Conservation (phyloP, 2,797 vertebrate species). For the Coluber constrictor region DNA sequence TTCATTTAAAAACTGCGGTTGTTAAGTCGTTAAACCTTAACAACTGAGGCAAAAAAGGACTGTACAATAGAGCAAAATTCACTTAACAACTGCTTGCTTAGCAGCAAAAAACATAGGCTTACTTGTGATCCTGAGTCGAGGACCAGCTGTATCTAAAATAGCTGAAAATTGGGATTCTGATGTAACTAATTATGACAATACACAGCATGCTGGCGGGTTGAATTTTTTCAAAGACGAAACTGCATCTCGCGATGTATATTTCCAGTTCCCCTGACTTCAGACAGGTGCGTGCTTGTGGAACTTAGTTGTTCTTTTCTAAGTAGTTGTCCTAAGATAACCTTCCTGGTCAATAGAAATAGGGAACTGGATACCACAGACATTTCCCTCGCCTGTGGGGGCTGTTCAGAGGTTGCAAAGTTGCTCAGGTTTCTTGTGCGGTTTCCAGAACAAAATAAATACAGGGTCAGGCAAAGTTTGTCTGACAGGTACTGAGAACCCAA, state of each 20-base stretch:
- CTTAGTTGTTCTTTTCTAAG: neutral
- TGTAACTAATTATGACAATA: neutral
- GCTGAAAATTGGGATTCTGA: neutral
- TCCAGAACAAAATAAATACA: neutral
- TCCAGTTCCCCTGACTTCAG: neutral
- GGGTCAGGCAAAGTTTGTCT: neutral
- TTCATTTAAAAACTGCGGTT: neutral
- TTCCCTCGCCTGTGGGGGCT: neutral
- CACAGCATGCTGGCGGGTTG: too few species aligned
- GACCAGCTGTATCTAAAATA: neutral
- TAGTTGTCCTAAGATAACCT: neutral
- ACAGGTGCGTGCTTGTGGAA: neutral
- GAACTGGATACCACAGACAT: neutral
- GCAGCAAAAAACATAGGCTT: neutral
- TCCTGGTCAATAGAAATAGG: neutral
- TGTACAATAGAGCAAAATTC: neutral
- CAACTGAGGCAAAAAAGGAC: neutral
- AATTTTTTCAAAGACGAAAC: neutral
- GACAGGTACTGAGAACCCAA: neutral
- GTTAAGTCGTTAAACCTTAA: neutral
- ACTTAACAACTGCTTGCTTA: neutral
- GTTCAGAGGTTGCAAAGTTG: neutral
- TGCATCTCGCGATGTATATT: neutral
- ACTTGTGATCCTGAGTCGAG: neutral
- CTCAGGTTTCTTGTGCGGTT: neutral